Evolutionary conservation across 1,140 invertebrate species (phyloP).

Genomic region (Drosophila kanapiae): DNA sequence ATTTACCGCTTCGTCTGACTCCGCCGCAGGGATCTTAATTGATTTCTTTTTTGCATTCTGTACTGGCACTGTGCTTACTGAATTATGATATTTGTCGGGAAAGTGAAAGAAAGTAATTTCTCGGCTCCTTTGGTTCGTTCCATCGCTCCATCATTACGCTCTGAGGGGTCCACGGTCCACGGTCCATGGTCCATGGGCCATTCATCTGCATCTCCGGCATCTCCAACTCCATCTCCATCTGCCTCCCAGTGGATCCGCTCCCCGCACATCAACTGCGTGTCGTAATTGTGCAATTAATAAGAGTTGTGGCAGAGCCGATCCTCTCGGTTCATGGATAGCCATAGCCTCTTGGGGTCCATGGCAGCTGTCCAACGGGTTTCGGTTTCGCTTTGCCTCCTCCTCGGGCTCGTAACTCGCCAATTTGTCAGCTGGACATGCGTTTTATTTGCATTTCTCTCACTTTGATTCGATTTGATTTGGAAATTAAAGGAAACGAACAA

Average conservation of each 20-base stretch:
- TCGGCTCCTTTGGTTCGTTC: constrained; percentile 47
- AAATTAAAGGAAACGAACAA: constrained; percentile 77
- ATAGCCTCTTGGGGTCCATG: constrained; percentile 30
- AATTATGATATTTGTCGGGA: constrained; percentile 79
- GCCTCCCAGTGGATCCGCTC: not conserved
- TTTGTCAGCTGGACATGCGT: constrained; percentile 82
- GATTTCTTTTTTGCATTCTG: constrained; percentile 63
- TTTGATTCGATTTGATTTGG: constrained; percentile 54
- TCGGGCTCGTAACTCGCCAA: constrained; percentile 65
- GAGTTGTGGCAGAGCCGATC: constrained; percentile 44
- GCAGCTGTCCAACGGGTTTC: constrained; percentile 73
- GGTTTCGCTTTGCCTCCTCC: constrained; percentile 21
- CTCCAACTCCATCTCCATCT: constrained; percentile 1
- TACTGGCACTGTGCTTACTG: constrained; percentile 50
- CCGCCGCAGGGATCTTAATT: constrained; percentile 54
- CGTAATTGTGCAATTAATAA: constrained; percentile 84
- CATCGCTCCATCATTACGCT: constrained; percentile 59
- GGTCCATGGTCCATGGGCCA: constrained; percentile 50
- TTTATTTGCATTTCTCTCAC: constrained; percentile 75
- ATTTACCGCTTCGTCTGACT: constrained; percentile 71
- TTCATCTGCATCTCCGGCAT: constrained; percentile 21
- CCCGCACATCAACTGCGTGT: constrained; percentile 74
- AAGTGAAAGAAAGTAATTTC: constrained; percentile 81
- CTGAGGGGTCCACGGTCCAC: constrained; percentile 58
- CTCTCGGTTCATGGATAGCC: constrained; percentile 24